phyloP scores from a whole-genome alignment of 2,888 invertebrate genomes.

The Xanthia icteritia region DNA sequence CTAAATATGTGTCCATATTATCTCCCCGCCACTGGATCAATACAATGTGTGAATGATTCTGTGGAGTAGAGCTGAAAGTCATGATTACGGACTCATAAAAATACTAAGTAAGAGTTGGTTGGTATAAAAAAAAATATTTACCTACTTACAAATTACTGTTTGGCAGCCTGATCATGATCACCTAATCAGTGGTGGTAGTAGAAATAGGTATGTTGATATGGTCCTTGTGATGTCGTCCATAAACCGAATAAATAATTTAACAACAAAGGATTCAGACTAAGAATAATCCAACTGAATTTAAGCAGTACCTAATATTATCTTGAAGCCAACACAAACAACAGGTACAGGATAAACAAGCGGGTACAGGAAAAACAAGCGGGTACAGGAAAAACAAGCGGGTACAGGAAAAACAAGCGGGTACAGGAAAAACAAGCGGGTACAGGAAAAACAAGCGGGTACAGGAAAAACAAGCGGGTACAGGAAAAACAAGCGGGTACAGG shows the following conservation, averaged over 20 bases:
- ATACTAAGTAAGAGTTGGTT: too few relatives aligned
- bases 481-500: not conserved
- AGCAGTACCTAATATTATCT: not conserved
- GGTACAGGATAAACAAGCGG: not conserved
- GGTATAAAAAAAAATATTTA: too few relatives aligned
- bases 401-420: not conserved
- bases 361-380: not conserved
- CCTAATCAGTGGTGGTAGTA: too few relatives aligned
- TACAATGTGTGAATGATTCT: not conserved
- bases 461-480: not conserved
- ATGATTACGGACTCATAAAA: not conserved
- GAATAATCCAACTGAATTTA: not conserved
- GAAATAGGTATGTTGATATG: too few relatives aligned
- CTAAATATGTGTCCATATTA: not conserved
- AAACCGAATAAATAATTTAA: not conserved
- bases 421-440: not conserved
- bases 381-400: not conserved
- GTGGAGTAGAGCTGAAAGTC: not conserved
- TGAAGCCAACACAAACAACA: not conserved
- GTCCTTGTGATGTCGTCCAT: too few relatives aligned
- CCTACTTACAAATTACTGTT: not conserved
- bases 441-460: not conserved
- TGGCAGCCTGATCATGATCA: too few relatives aligned
- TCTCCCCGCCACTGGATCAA: not conserved
- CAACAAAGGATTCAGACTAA: not conserved